A percentile compares a stretch with the other conserved stretches of the same genome.
phyloP scores from a whole-genome alignment of 2,113 vertebrate genomes.

The Recurvirostra avosetta region DNA sequence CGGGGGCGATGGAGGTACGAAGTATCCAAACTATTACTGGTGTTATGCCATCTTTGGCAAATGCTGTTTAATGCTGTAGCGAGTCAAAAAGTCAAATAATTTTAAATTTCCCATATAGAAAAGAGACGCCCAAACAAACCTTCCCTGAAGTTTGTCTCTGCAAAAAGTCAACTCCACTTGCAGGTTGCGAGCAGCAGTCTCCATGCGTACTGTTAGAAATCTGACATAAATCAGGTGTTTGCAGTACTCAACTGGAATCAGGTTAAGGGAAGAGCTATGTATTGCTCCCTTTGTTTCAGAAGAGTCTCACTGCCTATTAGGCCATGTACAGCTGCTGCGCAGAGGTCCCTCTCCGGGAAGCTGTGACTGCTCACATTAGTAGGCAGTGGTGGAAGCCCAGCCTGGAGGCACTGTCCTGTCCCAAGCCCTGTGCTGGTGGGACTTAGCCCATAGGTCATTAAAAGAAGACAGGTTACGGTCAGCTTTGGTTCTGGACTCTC shows the following conservation, averaged over 20 bases:
- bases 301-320: neutral
- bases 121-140: neutral
- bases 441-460: neutral
- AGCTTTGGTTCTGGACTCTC: neutral
- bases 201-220: neutral
- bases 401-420: neutral
- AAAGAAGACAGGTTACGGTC: neutral
- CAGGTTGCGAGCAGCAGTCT: neutral
- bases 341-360: neutral
- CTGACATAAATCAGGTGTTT: neutral
- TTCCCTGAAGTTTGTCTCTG: neutral
- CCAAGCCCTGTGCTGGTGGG: neutral
- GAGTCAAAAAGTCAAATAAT: neutral
- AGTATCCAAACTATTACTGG: neutral
- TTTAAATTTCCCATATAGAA: neutral
- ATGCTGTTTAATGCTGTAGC: neutral
- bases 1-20: neutral
- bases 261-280: neutral
- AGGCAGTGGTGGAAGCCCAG: neutral
- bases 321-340: neutral
- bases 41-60: neutral
- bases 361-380: neutral
- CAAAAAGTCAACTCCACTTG: neutral
- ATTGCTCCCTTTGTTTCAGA: neutral
- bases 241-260: neutral